Percentiles rank a stretch among this genome's conserved stretches.
Evolutionary conservation across 1,140 invertebrate species (phyloP).

Genomic region (Bombus impatiens): DNA sequence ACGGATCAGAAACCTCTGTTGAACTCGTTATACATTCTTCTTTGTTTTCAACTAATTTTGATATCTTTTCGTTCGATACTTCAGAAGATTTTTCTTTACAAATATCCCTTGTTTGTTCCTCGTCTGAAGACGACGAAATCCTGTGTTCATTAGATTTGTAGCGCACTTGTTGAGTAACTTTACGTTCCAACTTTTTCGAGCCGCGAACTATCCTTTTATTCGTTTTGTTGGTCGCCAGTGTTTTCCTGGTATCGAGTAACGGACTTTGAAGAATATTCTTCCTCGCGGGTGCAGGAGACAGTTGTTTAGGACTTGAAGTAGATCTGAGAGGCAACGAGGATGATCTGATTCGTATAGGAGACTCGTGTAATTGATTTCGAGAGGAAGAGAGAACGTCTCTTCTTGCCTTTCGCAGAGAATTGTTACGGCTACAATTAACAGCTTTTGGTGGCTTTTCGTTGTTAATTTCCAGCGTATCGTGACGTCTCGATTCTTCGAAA

Average conservation of each 20-base stretch:
- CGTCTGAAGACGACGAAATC: constrained; percentile 2
- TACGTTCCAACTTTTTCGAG: neutral
- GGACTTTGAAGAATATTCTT: constrained; percentile 16
- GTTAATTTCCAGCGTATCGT: neutral
- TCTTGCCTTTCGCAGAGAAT: neutral
- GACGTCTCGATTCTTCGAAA: neutral
- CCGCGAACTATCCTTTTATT: neutral
- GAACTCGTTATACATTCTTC: neutral
- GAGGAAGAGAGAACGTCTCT: constrained; percentile 15
- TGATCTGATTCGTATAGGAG: constrained; percentile 22
- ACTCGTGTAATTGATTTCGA: constrained; percentile 15
- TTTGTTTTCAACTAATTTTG: neutral
- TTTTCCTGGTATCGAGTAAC: neutral
- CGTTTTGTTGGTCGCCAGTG: neutral
- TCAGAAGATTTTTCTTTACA: neutral
- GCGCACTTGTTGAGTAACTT: neutral
- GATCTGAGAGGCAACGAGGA: constrained; percentile 52
- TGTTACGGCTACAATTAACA: neutral
- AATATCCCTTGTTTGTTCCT: neutral
- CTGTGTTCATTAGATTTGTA: neutral
- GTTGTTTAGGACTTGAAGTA: neutral
- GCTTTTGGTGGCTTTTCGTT: neutral
- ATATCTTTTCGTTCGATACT: neutral
- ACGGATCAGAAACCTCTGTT: neutral
- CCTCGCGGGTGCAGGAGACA: constrained; percentile 22